Evolutionary conservation across 1,140 invertebrate species (phyloP).

Genomic region (Temnothorax curvispinosus): DNA sequence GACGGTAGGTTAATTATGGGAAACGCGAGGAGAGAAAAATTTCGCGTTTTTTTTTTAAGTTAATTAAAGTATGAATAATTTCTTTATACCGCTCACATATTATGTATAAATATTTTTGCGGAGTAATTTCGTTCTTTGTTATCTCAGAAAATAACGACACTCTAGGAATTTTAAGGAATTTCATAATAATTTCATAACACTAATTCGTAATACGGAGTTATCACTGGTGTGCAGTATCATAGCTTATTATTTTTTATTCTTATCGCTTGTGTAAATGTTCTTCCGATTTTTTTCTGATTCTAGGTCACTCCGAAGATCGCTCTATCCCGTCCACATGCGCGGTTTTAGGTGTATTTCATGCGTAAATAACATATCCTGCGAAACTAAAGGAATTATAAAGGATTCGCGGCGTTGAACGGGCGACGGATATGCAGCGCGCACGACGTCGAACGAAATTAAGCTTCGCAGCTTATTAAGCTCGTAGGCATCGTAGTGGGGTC

Average conservation of each 20-base stretch:
- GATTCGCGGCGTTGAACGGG: background rate
- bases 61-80: background rate
- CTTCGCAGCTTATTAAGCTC: slow-evolving; percentile 75
- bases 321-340: background rate
- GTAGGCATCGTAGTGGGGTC: background rate
- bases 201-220: background rate
- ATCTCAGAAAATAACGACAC: background rate
- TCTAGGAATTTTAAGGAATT: background rate
- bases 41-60: background rate
- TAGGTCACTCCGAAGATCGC: background rate
- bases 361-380: slow-evolving; percentile 8
- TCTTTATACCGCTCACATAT: background rate
- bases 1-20: background rate
- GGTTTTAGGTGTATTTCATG: background rate
- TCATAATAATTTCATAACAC: background rate
- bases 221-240: background rate
- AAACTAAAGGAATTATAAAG: slow-evolving; percentile 48
- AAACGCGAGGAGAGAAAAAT: background rate
- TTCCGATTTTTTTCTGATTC: background rate
- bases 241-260: background rate
- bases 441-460: slow-evolving; percentile 66
- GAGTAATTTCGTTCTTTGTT: background rate
- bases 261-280: background rate
- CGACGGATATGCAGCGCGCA: slow-evolving; percentile 13
- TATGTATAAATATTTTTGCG: background rate